Evolutionary conservation across 1,140 invertebrate species (phyloP).

Genomic region (Papilio glaucus): DNA sequence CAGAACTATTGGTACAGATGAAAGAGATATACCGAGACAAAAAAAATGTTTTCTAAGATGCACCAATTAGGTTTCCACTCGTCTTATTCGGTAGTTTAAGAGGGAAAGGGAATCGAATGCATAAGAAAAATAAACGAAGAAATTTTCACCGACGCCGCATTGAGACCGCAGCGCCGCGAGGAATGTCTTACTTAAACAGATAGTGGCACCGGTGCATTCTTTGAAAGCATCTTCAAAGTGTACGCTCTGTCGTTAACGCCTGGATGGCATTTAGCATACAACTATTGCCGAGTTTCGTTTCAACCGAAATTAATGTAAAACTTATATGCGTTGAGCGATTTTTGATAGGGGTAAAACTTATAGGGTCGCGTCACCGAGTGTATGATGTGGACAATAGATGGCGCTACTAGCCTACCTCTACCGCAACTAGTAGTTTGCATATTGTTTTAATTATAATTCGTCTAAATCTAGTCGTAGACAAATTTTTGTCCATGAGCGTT

Average conservation of each 20-base stretch:
- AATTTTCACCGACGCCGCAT: background rate
- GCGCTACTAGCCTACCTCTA: too few species aligned
- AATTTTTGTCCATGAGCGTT: too few species aligned
- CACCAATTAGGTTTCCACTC: too few species aligned
- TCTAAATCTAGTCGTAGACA: too few species aligned
- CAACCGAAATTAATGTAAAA: background rate
- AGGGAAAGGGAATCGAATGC: background rate
- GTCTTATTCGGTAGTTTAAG: background rate
- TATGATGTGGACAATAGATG: too few species aligned
- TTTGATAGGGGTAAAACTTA: too few species aligned
- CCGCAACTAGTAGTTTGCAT: too few species aligned
- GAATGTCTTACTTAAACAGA: background rate
- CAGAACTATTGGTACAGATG: too few species aligned
- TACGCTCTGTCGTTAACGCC: background rate
- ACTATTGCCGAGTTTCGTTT: background rate
- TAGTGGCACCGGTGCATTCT: background rate
- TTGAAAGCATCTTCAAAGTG: conserved; percentile 4
- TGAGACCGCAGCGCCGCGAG: background rate
- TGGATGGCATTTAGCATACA: conserved; percentile 9
- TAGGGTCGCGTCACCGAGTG: too few species aligned
- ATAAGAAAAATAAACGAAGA: background rate
- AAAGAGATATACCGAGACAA: too few species aligned
- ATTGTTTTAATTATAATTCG: too few species aligned
- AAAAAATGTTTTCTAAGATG: too few species aligned
- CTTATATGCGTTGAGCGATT: background rate